Conservation (phyloP, 2,113 vertebrate species). For the Nansenia antarctica region DNA sequence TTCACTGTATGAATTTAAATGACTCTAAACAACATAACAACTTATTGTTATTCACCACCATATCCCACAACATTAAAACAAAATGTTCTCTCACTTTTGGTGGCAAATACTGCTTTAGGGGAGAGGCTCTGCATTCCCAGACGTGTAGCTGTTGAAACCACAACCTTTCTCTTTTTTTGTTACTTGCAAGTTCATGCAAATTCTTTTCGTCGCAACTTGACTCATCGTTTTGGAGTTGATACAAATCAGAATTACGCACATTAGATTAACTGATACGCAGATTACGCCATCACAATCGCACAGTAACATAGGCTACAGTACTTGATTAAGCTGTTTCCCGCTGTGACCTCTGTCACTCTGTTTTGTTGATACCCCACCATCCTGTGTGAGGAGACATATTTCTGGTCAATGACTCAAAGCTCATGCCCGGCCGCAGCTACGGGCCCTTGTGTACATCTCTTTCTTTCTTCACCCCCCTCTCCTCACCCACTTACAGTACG, state of each 20-base stretch:
- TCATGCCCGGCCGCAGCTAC: constrained; percentile 6
- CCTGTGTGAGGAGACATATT: background rate
- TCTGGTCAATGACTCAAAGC: constrained; percentile 1
- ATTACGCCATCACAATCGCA: no score
- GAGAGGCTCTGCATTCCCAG: constrained; percentile 2
- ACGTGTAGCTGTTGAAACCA: constrained; percentile 7
- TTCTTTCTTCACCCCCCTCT: background rate
- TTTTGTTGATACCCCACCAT: background rate
- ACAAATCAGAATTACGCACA: background rate
- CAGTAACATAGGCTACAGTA: background rate
- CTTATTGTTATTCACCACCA: constrained; percentile 1
- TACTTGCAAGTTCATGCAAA: background rate
- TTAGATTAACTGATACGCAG: background rate
- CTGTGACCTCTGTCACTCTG: background rate
- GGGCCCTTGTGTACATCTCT: background rate
- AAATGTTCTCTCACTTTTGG: background rate
- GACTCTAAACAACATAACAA: background rate
- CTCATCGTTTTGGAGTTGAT: background rate
- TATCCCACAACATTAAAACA: background rate
- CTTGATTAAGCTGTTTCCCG: background rate
- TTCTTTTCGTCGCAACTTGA: background rate
- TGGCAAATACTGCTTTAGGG: background rate
- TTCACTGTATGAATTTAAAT: constrained; percentile 18
- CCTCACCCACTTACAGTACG: constrained; percentile 40
- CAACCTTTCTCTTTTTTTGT: no score